Conservation (phyloP, 2,797 vertebrate species). For the Ficedula albicollis region DNA sequence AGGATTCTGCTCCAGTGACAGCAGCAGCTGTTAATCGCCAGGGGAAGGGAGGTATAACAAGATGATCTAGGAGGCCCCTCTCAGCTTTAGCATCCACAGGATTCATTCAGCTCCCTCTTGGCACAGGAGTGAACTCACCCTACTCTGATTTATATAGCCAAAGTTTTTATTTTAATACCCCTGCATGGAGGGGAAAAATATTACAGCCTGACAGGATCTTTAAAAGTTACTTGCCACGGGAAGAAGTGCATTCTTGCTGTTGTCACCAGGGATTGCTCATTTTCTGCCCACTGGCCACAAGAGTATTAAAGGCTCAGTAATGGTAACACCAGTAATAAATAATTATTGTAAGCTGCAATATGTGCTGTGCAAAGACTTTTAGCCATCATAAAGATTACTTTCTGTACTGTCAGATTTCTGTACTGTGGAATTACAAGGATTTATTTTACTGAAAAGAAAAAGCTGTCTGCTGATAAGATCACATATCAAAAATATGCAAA, state of each 20-base stretch:
- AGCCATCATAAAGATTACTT: conserved; percentile 60
- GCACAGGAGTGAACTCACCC: not conserved
- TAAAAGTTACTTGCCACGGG: not conserved
- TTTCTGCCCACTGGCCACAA: conserved; percentile 43
- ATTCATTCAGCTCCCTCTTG: conserved; percentile 13
- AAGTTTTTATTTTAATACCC: conserved; percentile 50
- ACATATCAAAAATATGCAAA: conserved; percentile 67
- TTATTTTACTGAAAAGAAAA: conserved; percentile 54
- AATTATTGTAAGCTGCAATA: conserved; percentile 47
- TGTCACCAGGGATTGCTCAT: conserved; percentile 37
- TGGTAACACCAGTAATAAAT: conserved; percentile 54
- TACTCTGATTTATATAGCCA: conserved; percentile 36
- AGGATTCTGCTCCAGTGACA: conserved; percentile 20
- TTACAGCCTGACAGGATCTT: conserved; percentile 15
- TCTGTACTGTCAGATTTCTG: conserved; percentile 51
- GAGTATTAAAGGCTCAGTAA: conserved; percentile 51
- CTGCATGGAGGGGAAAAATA: conserved; percentile 29
- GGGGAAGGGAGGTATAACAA: conserved; percentile 18
- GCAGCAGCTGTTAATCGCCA: conserved; percentile 6
- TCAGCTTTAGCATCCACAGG: not conserved
- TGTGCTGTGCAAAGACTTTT: conserved; percentile 61
- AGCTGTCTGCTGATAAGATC: conserved; percentile 61
- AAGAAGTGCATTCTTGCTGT: not conserved
- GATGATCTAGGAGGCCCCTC: conserved; percentile 38
- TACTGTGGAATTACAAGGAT: conserved; percentile 58